Conservation (phyloP, 2,888 invertebrate species). For the Andrena hattorfiana region DNA sequence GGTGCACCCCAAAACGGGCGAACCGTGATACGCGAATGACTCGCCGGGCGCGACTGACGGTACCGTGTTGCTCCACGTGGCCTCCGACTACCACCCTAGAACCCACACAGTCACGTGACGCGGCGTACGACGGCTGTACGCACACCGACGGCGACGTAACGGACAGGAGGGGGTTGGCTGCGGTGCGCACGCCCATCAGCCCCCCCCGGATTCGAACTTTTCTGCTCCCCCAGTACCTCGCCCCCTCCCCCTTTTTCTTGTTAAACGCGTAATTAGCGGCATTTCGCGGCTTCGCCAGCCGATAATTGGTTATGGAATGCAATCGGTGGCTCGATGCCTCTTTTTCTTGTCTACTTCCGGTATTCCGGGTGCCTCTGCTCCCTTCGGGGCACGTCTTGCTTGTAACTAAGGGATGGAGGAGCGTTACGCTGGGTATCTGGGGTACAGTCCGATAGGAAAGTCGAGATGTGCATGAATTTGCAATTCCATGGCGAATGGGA, state of each 20-base stretch:
- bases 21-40: constrained; percentile 76
- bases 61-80: constrained; percentile 83
- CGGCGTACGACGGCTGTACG: constrained; percentile 15
- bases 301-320: constrained; percentile 59
- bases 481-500: too few relatives aligned
- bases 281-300: constrained; percentile 45
- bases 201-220: constrained; percentile 58
- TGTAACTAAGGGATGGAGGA: neutral
- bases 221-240: constrained; percentile 23
- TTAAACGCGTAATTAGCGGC: constrained; percentile 66
- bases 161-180: constrained; percentile 41
- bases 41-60: constrained; percentile 82
- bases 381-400: constrained; percentile 3
- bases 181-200: constrained; percentile 68
- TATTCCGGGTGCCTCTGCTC: neutral
- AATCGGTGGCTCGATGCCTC: constrained; percentile 19
- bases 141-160: constrained; percentile 29
- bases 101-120: constrained; percentile 56
- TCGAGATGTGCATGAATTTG: too few relatives aligned
- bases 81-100: constrained; percentile 74
- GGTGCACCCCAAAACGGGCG: constrained; percentile 28
- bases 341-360: constrained; percentile 4
- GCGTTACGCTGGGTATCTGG: neutral
- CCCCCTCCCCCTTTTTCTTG: constrained; percentile 48
- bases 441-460: too few relatives aligned